Conservation (phyloP, 2,888 invertebrate species). For the Agrochola lota region DNA sequence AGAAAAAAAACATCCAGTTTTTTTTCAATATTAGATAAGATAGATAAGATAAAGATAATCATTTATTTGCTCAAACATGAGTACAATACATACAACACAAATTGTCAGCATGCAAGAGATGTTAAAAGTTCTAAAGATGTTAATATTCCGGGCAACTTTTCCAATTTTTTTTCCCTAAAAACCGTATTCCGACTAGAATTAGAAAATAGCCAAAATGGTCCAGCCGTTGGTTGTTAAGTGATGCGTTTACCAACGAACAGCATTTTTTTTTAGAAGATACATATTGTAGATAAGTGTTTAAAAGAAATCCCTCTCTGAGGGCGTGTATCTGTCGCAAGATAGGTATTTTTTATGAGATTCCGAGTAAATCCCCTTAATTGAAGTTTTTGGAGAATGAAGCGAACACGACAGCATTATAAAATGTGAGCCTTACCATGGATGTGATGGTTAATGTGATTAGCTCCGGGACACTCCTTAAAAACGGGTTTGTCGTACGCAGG, state of each 20-base stretch:
- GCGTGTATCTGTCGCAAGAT: neutral
- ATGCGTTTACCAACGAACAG: neutral
- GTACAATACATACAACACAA: too few relatives aligned
- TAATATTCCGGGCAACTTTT: neutral
- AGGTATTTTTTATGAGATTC: conserved; percentile 18
- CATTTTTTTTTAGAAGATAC: neutral
- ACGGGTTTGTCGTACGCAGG: conserved; percentile 69
- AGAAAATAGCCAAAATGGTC: neutral
- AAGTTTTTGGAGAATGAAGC: conserved; percentile 7
- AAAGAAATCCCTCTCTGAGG: conserved; percentile 17
- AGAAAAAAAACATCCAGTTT: neutral
- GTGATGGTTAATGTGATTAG: conserved; percentile 48
- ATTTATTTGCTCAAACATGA: too few relatives aligned
- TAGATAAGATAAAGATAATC: too few relatives aligned
- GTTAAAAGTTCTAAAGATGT: too few relatives aligned
- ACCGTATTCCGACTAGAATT: neutral
- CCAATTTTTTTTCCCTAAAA: neutral
- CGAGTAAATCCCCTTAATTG: conserved; percentile 15
- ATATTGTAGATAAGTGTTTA: neutral
- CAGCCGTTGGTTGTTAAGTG: neutral
- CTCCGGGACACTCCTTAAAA: conserved; percentile 79
- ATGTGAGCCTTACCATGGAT: too few relatives aligned
- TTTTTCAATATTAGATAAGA: too few relatives aligned
- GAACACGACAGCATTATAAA: too few relatives aligned
- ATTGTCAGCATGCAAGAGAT: too few relatives aligned